A percentile compares a stretch with the other conserved stretches of the same genome.
These are phyloP conservation scores for Mycteria americana DNA, from an alignment of 2,797 vertebrate species.

Conservation along the genomic window DNA sequence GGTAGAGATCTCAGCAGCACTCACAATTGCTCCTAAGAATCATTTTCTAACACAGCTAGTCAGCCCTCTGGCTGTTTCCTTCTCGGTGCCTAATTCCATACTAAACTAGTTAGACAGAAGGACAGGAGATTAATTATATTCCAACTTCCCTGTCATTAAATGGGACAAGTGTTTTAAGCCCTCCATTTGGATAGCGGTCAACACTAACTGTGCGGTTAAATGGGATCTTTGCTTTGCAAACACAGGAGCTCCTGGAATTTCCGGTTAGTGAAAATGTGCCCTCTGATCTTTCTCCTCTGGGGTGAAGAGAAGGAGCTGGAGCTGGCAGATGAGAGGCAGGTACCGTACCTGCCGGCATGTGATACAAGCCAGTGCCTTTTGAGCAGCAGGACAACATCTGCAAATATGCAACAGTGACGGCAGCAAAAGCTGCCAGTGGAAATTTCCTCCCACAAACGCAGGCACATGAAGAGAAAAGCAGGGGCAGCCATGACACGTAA, in stretches of 20 bases:
- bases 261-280: not conserved
- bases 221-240: not conserved
- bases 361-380: not conserved
- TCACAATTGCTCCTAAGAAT: not conserved
- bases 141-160: not conserved
- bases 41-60: not conserved
- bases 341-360: not conserved
- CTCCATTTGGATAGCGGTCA: rapidly evolving
- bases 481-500: not conserved
- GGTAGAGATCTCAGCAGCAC: not conserved
- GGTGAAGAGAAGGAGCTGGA: not conserved
- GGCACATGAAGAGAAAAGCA: not conserved
- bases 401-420: not conserved
- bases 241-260: not conserved
- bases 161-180: not conserved
- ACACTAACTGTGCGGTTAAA: not conserved
- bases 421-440: slow-evolving; percentile 9
- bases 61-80: not conserved
- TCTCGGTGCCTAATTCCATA: not conserved
- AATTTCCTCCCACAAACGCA: slow-evolving; percentile 1
- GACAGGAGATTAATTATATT: not conserved
- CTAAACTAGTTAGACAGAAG: not conserved
- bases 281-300: not conserved
- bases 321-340: not conserved
- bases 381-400: slow-evolving; percentile 1